Percentiles rank a stretch among this genome's conserved stretches.
phyloP scores from a whole-genome alignment of 2,888 invertebrate genomes.

The Eupeodes luniger region DNA sequence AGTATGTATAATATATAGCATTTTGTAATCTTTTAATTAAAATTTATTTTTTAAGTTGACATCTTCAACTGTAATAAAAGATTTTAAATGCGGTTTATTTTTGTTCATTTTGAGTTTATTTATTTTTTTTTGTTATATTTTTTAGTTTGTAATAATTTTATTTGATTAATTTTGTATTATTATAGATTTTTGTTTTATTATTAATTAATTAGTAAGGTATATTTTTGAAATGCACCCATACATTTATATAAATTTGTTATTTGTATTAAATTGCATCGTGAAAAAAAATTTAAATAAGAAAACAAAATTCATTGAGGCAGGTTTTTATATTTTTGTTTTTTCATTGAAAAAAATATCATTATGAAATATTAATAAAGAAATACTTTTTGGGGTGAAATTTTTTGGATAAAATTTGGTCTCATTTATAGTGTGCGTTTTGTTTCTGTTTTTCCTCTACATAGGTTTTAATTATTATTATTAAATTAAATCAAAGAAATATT shows the following conservation, averaged over 20 bases:
- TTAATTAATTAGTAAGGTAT: conserved; percentile 54
- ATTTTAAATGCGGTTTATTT: conserved; percentile 69
- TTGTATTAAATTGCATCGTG: conserved; percentile 6
- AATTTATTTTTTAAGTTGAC: conserved; percentile 71
- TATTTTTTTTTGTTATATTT: conserved; percentile 50
- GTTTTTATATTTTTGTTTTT: conserved; percentile 7
- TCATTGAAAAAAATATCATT: neutral
- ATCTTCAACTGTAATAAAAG: conserved; percentile 63
- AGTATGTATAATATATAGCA: conserved; percentile 76
- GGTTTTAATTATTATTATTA: conserved; percentile 32
- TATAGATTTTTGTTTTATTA: conserved; percentile 16
- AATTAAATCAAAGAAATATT: neutral
- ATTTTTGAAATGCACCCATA: conserved; percentile 75
- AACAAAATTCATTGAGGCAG: conserved; percentile 60
- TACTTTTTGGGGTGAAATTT: conserved; percentile 38
- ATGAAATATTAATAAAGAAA: conserved; percentile 1
- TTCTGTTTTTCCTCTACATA: conserved; percentile 38
- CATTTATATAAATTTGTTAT: conserved; percentile 66
- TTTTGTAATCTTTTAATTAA: conserved; percentile 59
- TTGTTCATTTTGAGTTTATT: conserved; percentile 50
- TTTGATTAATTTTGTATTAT: conserved; percentile 27
- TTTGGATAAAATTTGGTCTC: conserved; percentile 60
- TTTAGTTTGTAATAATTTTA: conserved; percentile 41
- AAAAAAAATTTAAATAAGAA: conserved; percentile 28
- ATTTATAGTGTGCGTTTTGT: conserved; percentile 64